Base-by-base conservation (phyloP, 2,113 vertebrate species). In the Myrmecobius fasciatus region DNA sequence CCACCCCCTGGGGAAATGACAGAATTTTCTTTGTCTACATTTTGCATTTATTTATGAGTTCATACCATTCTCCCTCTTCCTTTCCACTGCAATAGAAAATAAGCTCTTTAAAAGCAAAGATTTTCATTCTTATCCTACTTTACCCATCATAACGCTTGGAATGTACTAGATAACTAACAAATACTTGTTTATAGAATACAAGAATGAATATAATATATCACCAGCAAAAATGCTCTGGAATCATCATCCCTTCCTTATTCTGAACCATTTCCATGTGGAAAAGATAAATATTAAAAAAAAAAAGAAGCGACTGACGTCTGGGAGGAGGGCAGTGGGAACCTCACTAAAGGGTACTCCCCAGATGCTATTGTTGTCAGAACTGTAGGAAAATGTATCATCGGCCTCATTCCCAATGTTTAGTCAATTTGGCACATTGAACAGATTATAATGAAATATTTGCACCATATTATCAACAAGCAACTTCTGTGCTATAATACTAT, bases 121-220 rank as follows among this genome's bases (percentile, higher is more conserved):
- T 3, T 67, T 67, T 67, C 56, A 67, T 67, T 67, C 36, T 67
- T 67, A 67, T 67, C 28, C 56, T 14, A 36, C 22, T 36, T 49
- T 36, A 91, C 49, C 25, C 17, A 8, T n/a, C 49, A 91, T 5
- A 88, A 89, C 24, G 12, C 5, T 47, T 91, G 31, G 28, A 3
- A 8, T n/a, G 25, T 56, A 54, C 25, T 89, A 52, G 53, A 43
- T 1, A 28, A 46, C 31, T 94, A 10, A 25, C 48, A 83, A 89
- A 49, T 51, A 7, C 95, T 83, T n/a, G 26, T 90, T 25, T 28
- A 94, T n/a, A 52, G 88, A 91, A 60, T 51, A 51, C 60, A 92
- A 28, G 92, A 46, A 25, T 53, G 43, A 67, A 67, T 3, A 67
- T 36, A 67, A 36, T 60, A 67, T 67, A 17, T 67, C 31, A 67